These are phyloP conservation scores for Xanthorhoe designata DNA, from an alignment of 2,888 invertebrate genomes.

Conservation along the genomic window DNA sequence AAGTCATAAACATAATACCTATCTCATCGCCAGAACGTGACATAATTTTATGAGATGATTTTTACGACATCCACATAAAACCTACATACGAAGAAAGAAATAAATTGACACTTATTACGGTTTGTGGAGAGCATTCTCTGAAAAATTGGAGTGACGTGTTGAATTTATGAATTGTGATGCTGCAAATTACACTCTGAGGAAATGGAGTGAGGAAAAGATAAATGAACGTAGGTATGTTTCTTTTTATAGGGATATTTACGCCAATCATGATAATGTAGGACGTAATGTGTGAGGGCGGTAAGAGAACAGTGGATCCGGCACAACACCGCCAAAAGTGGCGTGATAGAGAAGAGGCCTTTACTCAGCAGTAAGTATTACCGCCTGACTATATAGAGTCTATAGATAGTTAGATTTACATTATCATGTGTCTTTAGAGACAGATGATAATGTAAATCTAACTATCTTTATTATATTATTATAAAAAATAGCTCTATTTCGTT, in stretches of 20 bases:
- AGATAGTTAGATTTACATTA: no score
- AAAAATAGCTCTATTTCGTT: no score
- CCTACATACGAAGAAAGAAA: slow-evolving; percentile 28
- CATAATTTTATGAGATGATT: slow-evolving; percentile 36
- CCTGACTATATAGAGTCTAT: no score
- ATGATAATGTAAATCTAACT: no score
- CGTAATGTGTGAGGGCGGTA: not conserved
- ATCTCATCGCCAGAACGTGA: slow-evolving; percentile 24
- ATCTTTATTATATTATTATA: no score
- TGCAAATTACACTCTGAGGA: slow-evolving; percentile 13
- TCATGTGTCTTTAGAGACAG: no score
- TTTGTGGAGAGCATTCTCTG: slow-evolving; percentile 24
- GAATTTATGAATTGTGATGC: slow-evolving; percentile 14
- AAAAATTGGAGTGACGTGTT: slow-evolving; percentile 26
- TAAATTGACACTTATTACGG: slow-evolving; percentile 38
- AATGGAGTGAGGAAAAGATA: not conserved
- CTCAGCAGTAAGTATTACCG: no score
- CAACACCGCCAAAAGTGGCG: no score
- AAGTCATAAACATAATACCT: slow-evolving; percentile 3
- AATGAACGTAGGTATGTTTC: not conserved
- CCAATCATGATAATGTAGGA: not conserved
- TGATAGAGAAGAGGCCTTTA: no score
- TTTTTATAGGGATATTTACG: not conserved
- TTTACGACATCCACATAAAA: slow-evolving; percentile 27
- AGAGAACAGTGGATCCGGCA: no score